phyloP scores from a whole-genome alignment of 2,797 vertebrate species.

The Okamejei kenojei region DNA sequence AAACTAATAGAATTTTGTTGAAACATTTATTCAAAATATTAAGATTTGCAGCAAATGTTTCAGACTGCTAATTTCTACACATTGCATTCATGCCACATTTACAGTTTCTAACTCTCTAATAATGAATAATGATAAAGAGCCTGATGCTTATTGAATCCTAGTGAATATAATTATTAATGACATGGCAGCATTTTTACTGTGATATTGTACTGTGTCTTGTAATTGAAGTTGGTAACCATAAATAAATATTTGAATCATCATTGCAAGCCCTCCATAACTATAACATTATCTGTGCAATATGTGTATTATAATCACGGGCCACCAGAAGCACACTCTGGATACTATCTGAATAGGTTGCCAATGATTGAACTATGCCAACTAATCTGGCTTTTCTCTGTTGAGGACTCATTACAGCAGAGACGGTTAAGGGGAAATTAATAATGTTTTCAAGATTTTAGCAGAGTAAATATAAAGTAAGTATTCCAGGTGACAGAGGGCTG shows the following conservation, averaged over 20 bases:
- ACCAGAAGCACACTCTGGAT: background rate
- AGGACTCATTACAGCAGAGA: no score
- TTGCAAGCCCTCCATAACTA: background rate
- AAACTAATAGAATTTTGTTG: constrained; percentile 76
- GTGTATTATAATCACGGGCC: background rate
- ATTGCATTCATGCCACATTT: background rate
- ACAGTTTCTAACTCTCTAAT: background rate
- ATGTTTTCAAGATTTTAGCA: background rate
- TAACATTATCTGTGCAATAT: background rate
- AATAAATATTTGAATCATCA: background rate
- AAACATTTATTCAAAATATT: constrained; percentile 73
- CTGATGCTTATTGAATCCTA: background rate
- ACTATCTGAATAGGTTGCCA: background rate
- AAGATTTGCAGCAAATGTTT: constrained; percentile 44
- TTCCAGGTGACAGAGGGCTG: background rate
- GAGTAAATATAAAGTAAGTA: background rate
- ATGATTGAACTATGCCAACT: background rate
- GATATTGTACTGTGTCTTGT: background rate
- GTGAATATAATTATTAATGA: background rate
- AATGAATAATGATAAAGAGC: background rate
- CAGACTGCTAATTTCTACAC: background rate
- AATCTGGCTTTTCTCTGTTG: no score
- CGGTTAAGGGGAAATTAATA: background rate
- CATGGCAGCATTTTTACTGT: background rate
- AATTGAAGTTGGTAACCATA: background rate